A percentile compares a stretch with the other conserved stretches of the same genome.
Conservation (phyloP, 2,113 vertebrate species). For the Conger conger region DNA sequence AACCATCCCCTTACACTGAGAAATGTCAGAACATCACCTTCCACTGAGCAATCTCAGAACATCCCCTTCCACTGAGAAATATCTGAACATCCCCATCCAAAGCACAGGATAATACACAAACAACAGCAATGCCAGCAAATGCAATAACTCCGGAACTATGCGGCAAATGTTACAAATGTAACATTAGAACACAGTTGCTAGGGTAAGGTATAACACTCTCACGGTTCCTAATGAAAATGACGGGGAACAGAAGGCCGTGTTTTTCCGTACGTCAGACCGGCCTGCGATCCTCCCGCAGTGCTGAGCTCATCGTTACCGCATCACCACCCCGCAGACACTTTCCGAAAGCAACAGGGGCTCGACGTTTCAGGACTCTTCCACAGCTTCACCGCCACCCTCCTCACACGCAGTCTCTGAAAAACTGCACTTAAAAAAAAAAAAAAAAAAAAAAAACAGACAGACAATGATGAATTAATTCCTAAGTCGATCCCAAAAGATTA, state of each 20-base stretch:
- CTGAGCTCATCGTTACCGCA: not conserved
- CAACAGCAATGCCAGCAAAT: not conserved
- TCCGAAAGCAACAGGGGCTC: not conserved
- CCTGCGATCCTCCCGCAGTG: not conserved
- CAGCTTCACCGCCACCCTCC: not conserved
- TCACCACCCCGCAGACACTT: not conserved
- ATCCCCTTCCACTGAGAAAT: no score
- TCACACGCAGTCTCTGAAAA: not conserved
- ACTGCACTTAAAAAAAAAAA: not conserved
- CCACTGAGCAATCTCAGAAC: no score
- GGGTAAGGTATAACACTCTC: not conserved
- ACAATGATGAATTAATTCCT: not conserved
- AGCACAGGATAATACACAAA: not conserved
- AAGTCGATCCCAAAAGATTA: slow-evolving; percentile 3
- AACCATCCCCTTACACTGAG: no score
- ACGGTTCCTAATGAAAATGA: not conserved
- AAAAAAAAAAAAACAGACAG: not conserved
- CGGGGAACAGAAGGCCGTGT: no score
- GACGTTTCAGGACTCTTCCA: not conserved
- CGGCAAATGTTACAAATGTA: not conserved
- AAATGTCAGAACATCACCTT: no score
- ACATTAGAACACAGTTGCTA: not conserved
- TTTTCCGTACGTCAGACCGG: not conserved
- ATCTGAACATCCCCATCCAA: not conserved
- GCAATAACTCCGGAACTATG: not conserved